Evolutionary conservation across 2,113 vertebrate species (phyloP), one percentile per base, ranked within the genome.

Genomic region (Anthoscopus minutus): DNA sequence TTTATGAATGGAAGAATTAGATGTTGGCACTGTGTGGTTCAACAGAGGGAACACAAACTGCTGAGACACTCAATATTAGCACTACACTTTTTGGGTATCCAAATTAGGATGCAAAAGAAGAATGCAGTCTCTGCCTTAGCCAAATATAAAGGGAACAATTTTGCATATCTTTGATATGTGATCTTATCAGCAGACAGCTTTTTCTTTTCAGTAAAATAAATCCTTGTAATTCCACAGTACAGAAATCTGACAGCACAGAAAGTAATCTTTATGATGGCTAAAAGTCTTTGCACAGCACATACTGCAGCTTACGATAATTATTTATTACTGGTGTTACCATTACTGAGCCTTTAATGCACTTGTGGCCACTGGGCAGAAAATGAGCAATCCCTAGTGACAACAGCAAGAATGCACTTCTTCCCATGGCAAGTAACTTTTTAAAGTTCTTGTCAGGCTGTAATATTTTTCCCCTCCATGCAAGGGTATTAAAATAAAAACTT

Each of bases 81-180:
- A 61, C 45, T 66, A 9, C n/a, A 40, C 8, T 47, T 62, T 65
- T 45, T 35, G 44, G 56, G 56, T 56, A 40, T 84, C 62, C 60
- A 94, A 81, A 95, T 97, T 81, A 92, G 72, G 61, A 96, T 96
- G 93, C 84, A 74, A 88, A 62, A 89, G 71, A 90, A 89, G 72
- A 92, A 94, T 38, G 53, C 53, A 57, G 40, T 42, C 72, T 90
- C 86, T 96, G 81, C 86, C 89, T 90, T 90, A 92, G 85, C 83
- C 83, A 89, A 95, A 92, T n/a, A 85, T 27, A 90, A 95, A 92
- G 33, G 70, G 83, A 96, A 82, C 58, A 65, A 86, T 96, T 97
- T 92, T 96, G 79, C 96, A 93, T 97, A 93, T 96, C 95, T 96
- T 88, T 94, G 89, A 95, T 93, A 95, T 82, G 90, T 77, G 93